These are phyloP conservation scores for Drosophila ironensis DNA, from an alignment of 1,140 invertebrate species.

Conservation along the genomic window DNA sequence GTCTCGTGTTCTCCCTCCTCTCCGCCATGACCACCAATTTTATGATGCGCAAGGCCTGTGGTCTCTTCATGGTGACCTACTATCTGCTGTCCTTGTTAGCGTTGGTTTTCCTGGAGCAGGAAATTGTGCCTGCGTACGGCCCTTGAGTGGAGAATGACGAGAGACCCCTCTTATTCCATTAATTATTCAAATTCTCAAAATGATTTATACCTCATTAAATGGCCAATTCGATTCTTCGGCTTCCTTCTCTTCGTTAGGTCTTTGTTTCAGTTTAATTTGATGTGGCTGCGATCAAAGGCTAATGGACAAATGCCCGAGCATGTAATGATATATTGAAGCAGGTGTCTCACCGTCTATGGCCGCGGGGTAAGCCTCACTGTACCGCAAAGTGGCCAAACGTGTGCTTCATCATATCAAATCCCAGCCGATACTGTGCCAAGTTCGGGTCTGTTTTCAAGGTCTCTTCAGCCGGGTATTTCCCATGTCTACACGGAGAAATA, in stretches of 20 bases:
- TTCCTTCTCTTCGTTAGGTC: conserved; percentile 18
- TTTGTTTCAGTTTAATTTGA: conserved; percentile 12
- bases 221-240: conserved; percentile 12
- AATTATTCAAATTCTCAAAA: conserved; percentile 20
- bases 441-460: conserved; percentile 27
- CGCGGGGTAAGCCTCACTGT: conserved; percentile 25
- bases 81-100: neutral
- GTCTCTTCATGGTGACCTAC: conserved; percentile 10
- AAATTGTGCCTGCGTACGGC: conserved; percentile 1
- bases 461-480: conserved; percentile 8
- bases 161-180: neutral
- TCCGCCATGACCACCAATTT: conserved; percentile 20
- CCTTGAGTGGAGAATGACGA: neutral
- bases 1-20: conserved; percentile 7
- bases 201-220: conserved; percentile 42
- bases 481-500: neutral
- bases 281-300: conserved; percentile 10
- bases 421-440: conserved; percentile 6
- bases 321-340: conserved; percentile 27
- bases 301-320: conserved; percentile 24
- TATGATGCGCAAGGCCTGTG: conserved; percentile 9
- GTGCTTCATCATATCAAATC: conserved; percentile 28
- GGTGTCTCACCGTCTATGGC: conserved; percentile 14
- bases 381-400: conserved; percentile 37
- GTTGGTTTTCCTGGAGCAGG: conserved; percentile 5